A percentile compares a stretch with the other conserved stretches of the same genome.
phyloP scores from a whole-genome alignment of 2,113 vertebrate species.

The Herpailurus yagouaroundi region DNA sequence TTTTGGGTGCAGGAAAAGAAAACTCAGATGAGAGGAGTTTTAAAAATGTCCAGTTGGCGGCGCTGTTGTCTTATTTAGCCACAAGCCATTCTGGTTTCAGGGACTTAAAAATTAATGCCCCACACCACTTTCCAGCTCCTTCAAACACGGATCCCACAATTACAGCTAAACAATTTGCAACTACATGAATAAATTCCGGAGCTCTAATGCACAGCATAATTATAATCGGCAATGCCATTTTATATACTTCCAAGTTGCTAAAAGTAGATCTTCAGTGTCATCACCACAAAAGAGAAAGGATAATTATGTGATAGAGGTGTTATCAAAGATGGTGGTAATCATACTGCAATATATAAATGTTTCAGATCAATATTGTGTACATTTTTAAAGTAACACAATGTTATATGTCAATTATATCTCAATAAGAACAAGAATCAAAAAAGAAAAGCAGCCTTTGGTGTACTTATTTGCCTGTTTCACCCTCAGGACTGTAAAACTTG shows the following conservation, averaged over 20 bases:
- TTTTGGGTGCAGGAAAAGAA: not conserved
- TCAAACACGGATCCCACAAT: not conserved
- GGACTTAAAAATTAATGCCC: not conserved
- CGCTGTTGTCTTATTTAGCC: not conserved
- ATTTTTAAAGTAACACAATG: not conserved
- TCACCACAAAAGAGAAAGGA: not conserved
- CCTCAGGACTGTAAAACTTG: not conserved
- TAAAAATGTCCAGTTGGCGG: slow-evolving; percentile 10
- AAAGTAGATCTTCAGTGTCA: not conserved
- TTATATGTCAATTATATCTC: not conserved
- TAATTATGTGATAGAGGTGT: no score
- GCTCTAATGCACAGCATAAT: not conserved
- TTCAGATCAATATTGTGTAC: not conserved
- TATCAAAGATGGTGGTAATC: not conserved
- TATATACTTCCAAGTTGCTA: not conserved
- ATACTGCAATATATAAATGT: not conserved
- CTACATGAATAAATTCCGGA: not conserved
- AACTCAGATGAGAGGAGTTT: not conserved
- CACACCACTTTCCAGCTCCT: not conserved
- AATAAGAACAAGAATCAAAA: not conserved
- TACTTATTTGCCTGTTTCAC: not conserved
- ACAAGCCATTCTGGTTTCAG: not conserved
- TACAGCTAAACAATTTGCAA: not conserved
- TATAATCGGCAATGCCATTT: not conserved
- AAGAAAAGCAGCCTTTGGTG: not conserved